Percentiles rank a stretch among this genome's conserved stretches.
These are phyloP conservation scores for Epistrophe grossulariae DNA, from an alignment of 2,888 invertebrate genomes.

Conservation along the genomic window DNA sequence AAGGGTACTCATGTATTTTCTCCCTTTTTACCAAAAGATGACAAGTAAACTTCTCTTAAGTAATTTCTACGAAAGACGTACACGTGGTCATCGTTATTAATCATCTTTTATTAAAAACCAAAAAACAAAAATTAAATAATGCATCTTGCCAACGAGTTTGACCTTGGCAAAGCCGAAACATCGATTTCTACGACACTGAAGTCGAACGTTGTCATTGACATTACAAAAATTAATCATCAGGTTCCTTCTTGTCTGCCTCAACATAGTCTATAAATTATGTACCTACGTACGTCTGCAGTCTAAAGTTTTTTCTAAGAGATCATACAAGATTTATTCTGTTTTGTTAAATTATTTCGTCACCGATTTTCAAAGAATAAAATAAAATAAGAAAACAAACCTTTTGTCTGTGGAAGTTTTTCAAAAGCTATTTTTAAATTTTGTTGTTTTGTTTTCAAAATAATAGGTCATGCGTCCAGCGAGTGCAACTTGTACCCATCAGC, in stretches of 20 bases:
- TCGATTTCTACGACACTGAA: constrained; percentile 58
- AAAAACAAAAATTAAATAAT: neutral
- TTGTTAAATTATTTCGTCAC: constrained; percentile 29
- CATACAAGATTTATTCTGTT: neutral
- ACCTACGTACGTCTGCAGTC: neutral
- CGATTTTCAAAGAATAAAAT: neutral
- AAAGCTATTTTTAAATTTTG: neutral
- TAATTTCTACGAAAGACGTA: neutral
- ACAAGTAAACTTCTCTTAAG: neutral
- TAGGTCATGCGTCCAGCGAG: constrained; percentile 40
- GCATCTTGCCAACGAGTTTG: constrained; percentile 24
- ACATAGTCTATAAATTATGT: neutral
- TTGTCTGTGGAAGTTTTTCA: neutral
- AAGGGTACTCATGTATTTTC: neutral
- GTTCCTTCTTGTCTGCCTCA: neutral
- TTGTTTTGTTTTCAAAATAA: constrained; percentile 12
- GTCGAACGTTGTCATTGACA: constrained; percentile 45
- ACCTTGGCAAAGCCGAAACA: constrained; percentile 24
- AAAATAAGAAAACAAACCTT: too few species aligned
- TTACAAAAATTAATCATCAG: constrained; percentile 17
- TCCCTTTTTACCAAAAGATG: neutral
- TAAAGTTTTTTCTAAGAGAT: neutral
- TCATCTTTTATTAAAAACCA: neutral
- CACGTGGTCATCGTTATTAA: neutral
- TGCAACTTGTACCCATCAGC: constrained; percentile 22